Evolutionary conservation across 2,113 vertebrate genomes (phyloP).

Genomic region (Crypturellus undulatus): DNA sequence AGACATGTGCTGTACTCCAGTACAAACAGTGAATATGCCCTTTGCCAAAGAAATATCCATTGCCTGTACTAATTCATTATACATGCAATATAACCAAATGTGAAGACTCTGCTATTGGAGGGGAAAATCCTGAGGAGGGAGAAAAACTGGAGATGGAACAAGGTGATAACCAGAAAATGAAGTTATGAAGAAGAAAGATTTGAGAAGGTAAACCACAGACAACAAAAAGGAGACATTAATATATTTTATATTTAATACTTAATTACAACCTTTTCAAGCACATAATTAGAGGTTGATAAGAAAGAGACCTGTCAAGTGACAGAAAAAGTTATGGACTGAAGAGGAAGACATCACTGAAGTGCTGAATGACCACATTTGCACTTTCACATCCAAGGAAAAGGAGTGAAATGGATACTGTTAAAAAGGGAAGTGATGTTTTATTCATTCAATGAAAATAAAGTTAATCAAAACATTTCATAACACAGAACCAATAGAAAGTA

Average conservation of each 20-base stretch:
- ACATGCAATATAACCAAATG: rapidly evolving
- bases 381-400: background rate
- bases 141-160: background rate
- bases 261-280: background rate
- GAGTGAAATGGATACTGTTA: background rate
- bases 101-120: background rate
- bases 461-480: background rate
- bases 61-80: background rate
- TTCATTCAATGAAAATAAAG: background rate
- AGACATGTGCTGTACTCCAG: rapidly evolving
- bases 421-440: background rate
- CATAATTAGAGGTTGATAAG: background rate
- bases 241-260: background rate
- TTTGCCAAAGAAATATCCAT: background rate
- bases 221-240: background rate
- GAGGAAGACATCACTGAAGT: background rate
- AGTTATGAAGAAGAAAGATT: background rate
- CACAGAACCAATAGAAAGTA: background rate
- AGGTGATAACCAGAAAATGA: background rate
- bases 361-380: background rate
- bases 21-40: background rate
- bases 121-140: background rate
- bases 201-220: background rate
- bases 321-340: background rate
- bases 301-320: background rate